These are phyloP conservation scores for Diogma glabrata DNA, from an alignment of 2,888 invertebrate genomes.

Conservation along the genomic window DNA sequence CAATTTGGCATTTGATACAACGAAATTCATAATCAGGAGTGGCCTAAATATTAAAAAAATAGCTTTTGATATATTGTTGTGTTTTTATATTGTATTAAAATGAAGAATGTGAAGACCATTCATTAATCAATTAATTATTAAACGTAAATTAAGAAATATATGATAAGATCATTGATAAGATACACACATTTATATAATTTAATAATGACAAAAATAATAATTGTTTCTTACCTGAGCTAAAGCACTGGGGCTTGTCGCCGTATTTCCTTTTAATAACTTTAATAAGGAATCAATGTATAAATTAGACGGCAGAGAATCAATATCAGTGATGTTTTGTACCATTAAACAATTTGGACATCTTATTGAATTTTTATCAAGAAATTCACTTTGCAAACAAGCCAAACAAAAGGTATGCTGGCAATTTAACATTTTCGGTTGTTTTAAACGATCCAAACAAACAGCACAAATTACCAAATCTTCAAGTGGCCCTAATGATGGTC, in stretches of 20 bases:
- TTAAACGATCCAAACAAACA: slow-evolving; percentile 44
- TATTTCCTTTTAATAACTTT: slow-evolving; percentile 36
- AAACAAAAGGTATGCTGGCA: slow-evolving; percentile 58
- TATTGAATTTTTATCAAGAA: neutral
- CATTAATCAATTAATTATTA: no score
- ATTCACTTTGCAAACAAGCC: slow-evolving; percentile 31
- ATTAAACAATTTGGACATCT: slow-evolving; percentile 49
- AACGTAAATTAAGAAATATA: no score
- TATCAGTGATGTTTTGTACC: slow-evolving; percentile 37
- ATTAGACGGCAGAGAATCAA: slow-evolving; percentile 51
- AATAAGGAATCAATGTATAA: slow-evolving; percentile 53
- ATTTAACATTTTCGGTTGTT: slow-evolving; percentile 48
- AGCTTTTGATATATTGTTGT: no score
- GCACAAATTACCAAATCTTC: slow-evolving; percentile 50
- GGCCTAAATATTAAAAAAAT: slow-evolving; percentile 6
- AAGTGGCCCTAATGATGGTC: slow-evolving; percentile 34
- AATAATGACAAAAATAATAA: no score
- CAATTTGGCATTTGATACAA: slow-evolving; percentile 34
- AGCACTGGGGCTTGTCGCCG: neutral
- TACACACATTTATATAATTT: no score
- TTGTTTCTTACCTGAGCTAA: neutral
- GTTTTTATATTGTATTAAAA: no score
- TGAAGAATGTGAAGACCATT: no score
- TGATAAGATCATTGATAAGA: no score
- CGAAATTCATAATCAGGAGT: slow-evolving; percentile 17